Conservation (phyloP, 2,113 vertebrate genomes). For the Hucho hucho region DNA sequence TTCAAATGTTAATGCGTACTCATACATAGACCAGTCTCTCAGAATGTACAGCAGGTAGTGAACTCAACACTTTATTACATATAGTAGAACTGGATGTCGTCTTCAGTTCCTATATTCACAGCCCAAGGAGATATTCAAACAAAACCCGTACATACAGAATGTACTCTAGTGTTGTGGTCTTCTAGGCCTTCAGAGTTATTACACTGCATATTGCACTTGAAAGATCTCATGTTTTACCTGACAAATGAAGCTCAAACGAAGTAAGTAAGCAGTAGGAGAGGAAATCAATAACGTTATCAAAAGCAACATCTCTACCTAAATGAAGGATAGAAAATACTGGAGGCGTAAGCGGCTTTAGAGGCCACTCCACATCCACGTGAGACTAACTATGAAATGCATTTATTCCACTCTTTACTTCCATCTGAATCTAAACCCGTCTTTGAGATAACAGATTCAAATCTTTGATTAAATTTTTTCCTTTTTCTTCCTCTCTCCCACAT, state of each 20-base stretch:
- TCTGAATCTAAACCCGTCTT: conserved; percentile 49
- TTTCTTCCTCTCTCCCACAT: conserved; percentile 33
- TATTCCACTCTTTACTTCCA: conserved; percentile 64
- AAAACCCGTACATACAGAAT: too few relatives aligned
- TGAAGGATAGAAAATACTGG: conserved; percentile 63
- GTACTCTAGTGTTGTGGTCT: too few relatives aligned
- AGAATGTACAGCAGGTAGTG: neutral
- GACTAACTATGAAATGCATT: conserved; percentile 72
- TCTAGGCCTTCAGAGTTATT: too few relatives aligned
- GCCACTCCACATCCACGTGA: conserved; percentile 60
- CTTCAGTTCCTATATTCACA: neutral
- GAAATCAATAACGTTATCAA: conserved; percentile 69
- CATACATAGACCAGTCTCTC: neutral
- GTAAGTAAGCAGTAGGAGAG: neutral
- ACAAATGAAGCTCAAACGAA: neutral
- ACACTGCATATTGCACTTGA: neutral
- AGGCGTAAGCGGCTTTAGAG: conserved; percentile 56
- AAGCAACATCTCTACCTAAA: conserved; percentile 68
- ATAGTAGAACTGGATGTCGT: too few relatives aligned
- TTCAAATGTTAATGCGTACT: neutral
- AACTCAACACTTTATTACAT: neutral
- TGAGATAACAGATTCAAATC: conserved; percentile 50
- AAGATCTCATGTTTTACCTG: neutral
- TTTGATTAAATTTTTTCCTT: conserved; percentile 27
- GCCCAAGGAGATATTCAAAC: too few relatives aligned